phyloP scores from a whole-genome alignment of 2,113 vertebrate genomes.

The Clinocottus analis region DNA sequence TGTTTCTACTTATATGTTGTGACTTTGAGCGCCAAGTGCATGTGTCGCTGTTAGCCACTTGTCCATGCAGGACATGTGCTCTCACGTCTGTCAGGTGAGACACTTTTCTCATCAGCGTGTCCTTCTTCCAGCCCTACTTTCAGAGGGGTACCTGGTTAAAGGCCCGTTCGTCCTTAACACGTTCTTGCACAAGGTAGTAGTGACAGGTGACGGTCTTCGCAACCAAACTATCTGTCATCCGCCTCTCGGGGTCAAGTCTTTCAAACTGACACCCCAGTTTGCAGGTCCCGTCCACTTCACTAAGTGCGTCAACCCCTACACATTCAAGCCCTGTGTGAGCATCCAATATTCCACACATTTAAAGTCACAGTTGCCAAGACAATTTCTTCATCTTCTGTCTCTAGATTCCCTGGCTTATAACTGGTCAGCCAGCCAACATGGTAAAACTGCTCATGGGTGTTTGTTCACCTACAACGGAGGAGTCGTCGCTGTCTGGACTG shows the following conservation, averaged over 20 bases:
- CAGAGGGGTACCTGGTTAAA: neutral
- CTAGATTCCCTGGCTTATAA: neutral
- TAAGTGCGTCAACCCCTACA: slow-evolving; percentile 8
- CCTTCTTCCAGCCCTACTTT: neutral
- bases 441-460: neutral
- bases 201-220: neutral
- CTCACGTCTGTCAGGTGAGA: neutral
- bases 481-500: neutral
- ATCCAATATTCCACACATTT: slow-evolving; percentile 2
- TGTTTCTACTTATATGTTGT: neutral
- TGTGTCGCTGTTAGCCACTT: neutral
- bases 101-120: neutral
- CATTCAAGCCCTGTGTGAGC: neutral
- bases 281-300: neutral
- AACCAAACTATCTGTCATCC: neutral
- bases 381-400: neutral
- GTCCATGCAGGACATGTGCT: neutral
- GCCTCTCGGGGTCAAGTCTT: slow-evolving; percentile 1
- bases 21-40: neutral
- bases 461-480: neutral
- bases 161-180: neutral
- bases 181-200: neutral
- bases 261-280: neutral
- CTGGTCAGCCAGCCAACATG: neutral
- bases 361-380: neutral